Evolutionary conservation across 1,140 invertebrate genomes (phyloP).

Genomic region (Drosophila nannoptera): DNA sequence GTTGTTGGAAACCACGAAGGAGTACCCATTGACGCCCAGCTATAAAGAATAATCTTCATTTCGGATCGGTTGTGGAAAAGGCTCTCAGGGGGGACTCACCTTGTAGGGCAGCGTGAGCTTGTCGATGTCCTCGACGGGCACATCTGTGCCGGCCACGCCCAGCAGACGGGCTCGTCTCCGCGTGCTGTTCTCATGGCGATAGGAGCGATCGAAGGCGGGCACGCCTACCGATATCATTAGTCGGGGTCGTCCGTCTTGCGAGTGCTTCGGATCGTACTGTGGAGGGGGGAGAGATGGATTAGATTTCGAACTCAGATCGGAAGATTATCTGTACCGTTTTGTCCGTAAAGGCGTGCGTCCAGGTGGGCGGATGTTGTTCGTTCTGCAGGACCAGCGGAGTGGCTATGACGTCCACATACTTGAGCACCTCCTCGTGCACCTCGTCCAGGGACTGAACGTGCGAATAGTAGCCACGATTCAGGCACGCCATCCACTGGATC

Average conservation of each 20-base stretch:
- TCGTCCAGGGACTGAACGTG: conserved; percentile 96
- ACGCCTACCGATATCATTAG: conserved; percentile 91
- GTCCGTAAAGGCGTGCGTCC: conserved; percentile 94
- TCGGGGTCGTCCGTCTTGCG: conserved; percentile 80
- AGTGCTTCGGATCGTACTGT: conserved; percentile 79
- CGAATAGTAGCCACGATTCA: conserved; percentile 95
- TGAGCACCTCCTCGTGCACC: conserved; percentile 94
- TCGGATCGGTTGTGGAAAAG: rapidly evolving
- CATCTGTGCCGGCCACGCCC: conserved; percentile 95
- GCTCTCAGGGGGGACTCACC: conserved; percentile 64
- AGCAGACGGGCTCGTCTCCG: conserved; percentile 86
- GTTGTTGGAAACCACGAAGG: conserved; percentile 97
- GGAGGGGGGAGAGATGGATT: neutral
- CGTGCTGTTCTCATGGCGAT: conserved; percentile 81
- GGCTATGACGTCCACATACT: conserved; percentile 94
- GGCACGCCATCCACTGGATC: conserved; percentile 96
- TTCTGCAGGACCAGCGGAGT: conserved; percentile 90
- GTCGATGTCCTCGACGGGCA: conserved; percentile 93
- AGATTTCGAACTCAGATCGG: neutral
- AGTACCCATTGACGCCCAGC: conserved; percentile 97
- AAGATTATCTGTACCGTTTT: conserved; percentile 82
- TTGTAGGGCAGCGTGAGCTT: conserved; percentile 91
- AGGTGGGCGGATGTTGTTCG: conserved; percentile 88
- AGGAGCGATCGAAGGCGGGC: conserved; percentile 89
- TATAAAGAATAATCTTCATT: conserved; percentile 69